phyloP scores from a whole-genome alignment of 2,113 vertebrate species.

The Petrocephalus zakoni region DNA sequence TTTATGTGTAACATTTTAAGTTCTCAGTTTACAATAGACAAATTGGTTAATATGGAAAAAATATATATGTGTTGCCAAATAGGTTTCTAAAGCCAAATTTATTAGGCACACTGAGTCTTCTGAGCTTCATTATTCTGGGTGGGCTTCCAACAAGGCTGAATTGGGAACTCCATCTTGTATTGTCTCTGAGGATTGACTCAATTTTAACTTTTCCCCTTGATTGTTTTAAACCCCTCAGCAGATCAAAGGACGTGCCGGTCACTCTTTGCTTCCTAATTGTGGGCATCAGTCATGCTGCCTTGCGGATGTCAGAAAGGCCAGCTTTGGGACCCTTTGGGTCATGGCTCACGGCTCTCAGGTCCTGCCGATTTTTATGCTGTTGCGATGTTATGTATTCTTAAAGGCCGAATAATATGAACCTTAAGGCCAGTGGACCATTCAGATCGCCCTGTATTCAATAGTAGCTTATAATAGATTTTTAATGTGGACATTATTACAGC shows the following conservation, averaged over 20 bases:
- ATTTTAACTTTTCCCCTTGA: slow-evolving; percentile 16
- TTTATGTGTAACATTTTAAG: not conserved
- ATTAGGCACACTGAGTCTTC: slow-evolving; percentile 16
- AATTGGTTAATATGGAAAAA: slow-evolving; percentile 4
- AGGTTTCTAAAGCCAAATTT: slow-evolving; percentile 13
- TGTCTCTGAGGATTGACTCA: slow-evolving; percentile 9
- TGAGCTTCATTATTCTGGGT: not conserved
- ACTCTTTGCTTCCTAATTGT: slow-evolving; percentile 13
- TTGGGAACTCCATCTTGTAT: not conserved
- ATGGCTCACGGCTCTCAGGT: not conserved
- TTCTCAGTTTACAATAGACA: not conserved
- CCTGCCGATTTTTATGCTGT: not conserved
- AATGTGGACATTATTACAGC: not conserved
- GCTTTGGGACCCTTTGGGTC: not conserved
- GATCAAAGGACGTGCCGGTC: slow-evolving; percentile 18
- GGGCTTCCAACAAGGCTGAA: slow-evolving; percentile 16
- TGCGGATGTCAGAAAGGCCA: slow-evolving; percentile 12
- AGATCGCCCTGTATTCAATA: not conserved
- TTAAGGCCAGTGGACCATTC: not conserved
- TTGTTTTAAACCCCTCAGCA: slow-evolving; percentile 19
- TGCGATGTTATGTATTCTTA: not conserved
- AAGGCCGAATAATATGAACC: not conserved
- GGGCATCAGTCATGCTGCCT: not conserved
- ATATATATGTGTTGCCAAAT: not conserved
- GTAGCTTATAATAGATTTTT: not conserved